Evolutionary conservation across 1,140 invertebrate genomes (phyloP).

Genomic region (Drosophila fuyamai): DNA sequence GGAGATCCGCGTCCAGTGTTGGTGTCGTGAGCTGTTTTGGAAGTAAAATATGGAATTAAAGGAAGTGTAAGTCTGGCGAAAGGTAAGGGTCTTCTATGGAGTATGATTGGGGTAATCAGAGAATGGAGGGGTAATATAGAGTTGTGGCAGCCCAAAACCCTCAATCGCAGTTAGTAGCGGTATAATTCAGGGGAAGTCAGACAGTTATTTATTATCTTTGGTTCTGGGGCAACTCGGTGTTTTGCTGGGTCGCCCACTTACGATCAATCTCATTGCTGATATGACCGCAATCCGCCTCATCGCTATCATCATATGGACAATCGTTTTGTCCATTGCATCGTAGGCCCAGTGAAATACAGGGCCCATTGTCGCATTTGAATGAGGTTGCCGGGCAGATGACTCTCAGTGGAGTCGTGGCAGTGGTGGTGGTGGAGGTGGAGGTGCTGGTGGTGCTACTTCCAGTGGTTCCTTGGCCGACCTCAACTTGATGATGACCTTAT

Average conservation of each 20-base stretch:
- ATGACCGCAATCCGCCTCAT: slow-evolving; percentile 88
- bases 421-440: slow-evolving; percentile 14
- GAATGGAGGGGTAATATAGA: neutral
- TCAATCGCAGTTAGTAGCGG: slow-evolving; percentile 2
- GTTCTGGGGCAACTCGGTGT: slow-evolving; percentile 2
- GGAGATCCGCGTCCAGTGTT: slow-evolving; percentile 22
- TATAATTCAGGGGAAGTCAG: neutral
- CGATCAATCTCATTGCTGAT: slow-evolving; percentile 78
- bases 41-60: neutral
- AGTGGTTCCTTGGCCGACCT: slow-evolving; percentile 1
- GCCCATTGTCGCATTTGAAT: slow-evolving; percentile 89
- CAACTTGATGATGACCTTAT: slow-evolving; percentile 50
- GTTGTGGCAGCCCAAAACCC: slow-evolving; percentile 18
- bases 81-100: neutral
- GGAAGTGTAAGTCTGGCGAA: neutral
- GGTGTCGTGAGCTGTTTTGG: slow-evolving; percentile 17
- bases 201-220: neutral
- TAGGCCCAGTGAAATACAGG: slow-evolving; percentile 86
- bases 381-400: slow-evolving; percentile 78
- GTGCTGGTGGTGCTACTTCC: slow-evolving; percentile 3
- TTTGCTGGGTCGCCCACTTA: slow-evolving; percentile 60
- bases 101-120: neutral
- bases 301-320: slow-evolving; percentile 88
- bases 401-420: slow-evolving; percentile 23
- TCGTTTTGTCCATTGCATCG: slow-evolving; percentile 88